phyloP scores from a whole-genome alignment of 2,888 invertebrate species.

The Notocelia uddmanniana region DNA sequence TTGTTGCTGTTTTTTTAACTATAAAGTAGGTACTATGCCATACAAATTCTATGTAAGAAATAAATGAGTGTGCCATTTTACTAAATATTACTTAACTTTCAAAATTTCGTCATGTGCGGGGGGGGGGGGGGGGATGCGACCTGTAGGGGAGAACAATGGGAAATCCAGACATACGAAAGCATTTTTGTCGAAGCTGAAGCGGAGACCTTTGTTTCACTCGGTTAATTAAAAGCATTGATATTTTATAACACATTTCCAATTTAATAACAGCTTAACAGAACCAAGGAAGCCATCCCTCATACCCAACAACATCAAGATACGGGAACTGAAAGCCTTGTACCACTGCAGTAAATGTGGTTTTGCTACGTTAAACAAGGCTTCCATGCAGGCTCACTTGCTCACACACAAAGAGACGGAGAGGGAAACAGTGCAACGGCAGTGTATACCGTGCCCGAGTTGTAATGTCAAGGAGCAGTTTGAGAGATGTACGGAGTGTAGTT shows the following conservation, averaged over 20 bases:
- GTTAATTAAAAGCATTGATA: no score
- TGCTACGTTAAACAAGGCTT: constrained; percentile 27
- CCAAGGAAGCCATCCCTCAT: constrained; percentile 13
- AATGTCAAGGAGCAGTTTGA: constrained; percentile 1
- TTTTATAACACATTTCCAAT: neutral
- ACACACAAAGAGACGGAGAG: constrained; percentile 22
- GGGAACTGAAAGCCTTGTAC: constrained; percentile 27
- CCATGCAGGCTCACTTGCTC: constrained; percentile 26
- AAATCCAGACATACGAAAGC: no score
- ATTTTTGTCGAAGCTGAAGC: no score
- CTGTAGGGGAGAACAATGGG: no score
- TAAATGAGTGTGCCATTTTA: no score
- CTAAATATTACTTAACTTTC: no score
- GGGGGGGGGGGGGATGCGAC: no score
- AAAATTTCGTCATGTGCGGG: no score
- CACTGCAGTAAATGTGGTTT: constrained; percentile 39
- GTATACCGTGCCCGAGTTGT: constrained; percentile 26
- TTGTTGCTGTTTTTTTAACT: no score
- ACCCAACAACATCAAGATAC: constrained; percentile 35
- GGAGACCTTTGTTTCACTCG: no score
- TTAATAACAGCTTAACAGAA: constrained; percentile 21
- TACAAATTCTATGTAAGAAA: no score
- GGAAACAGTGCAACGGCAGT: neutral
- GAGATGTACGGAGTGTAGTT: constrained; percentile 49
- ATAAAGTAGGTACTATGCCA: no score